Evolutionary conservation across 2,113 vertebrate genomes (phyloP).

Genomic region (Hypanus sabinus): DNA sequence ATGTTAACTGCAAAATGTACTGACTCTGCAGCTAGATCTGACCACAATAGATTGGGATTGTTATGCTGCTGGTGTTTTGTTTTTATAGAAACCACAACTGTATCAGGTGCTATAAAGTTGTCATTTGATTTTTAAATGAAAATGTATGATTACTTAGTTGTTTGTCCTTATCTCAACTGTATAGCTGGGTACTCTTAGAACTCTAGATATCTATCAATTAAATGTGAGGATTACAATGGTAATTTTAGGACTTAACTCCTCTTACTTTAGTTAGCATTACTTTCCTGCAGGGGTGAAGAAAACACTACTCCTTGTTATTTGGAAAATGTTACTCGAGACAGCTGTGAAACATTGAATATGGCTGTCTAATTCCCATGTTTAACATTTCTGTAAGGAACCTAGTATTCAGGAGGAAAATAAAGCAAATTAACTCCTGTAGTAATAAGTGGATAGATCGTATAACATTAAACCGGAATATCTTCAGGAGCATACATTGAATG

Average conservation of each 20-base stretch:
- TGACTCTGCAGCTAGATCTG: background rate
- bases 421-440: background rate
- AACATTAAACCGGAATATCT: background rate
- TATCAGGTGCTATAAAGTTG: background rate
- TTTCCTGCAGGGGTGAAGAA: background rate
- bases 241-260: background rate
- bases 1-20: background rate
- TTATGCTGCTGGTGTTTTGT: background rate
- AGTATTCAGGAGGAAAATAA: background rate
- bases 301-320: background rate
- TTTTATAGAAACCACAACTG: background rate
- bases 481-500: too few relatives aligned
- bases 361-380: background rate
- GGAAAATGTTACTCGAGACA: constrained; percentile 6
- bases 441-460: background rate
- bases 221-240: background rate
- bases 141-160: background rate
- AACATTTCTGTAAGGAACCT: background rate
- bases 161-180: background rate
- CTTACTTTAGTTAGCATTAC: background rate
- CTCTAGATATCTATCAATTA: background rate
- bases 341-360: background rate
- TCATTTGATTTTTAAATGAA: background rate
- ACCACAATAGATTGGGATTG: background rate
- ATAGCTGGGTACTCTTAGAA: background rate